Conservation (phyloP, 2,888 invertebrate genomes). For the Cryptus armator region DNA sequence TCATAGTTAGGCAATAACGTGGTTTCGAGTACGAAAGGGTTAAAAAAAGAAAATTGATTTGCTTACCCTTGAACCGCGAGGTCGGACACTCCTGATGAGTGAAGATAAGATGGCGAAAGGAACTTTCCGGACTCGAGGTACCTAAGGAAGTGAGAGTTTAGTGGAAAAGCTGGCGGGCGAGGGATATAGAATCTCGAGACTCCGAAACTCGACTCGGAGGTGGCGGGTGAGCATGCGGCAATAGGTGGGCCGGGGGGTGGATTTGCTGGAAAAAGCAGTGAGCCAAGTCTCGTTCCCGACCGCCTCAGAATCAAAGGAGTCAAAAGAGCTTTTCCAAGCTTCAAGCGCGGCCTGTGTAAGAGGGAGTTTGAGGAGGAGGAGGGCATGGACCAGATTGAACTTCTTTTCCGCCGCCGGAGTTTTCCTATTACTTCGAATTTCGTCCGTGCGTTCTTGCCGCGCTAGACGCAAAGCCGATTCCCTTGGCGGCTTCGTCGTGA, state of each 20-base stretch:
- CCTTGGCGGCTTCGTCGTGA: constrained; percentile 42
- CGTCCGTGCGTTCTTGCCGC: constrained; percentile 67
- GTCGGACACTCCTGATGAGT: constrained; percentile 11
- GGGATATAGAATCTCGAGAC: constrained; percentile 47
- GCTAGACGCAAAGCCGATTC: constrained; percentile 68
- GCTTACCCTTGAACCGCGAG: constrained; percentile 20
- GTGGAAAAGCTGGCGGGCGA: constrained; percentile 29
- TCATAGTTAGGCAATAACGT: no score
- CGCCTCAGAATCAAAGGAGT: constrained; percentile 81
- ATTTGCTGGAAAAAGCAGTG: constrained; percentile 68
- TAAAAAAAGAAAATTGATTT: constrained; percentile 1
- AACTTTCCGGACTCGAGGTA: constrained; percentile 49
- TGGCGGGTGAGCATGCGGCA: constrained; percentile 55
- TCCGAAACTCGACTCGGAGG: constrained; percentile 66
- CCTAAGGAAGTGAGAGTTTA: constrained; percentile 59
- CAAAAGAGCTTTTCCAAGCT: constrained; percentile 81
- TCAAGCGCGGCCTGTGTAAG: constrained; percentile 68
- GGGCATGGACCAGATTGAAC: constrained; percentile 80
- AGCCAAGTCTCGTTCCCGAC: constrained; percentile 65
- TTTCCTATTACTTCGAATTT: constrained; percentile 84
- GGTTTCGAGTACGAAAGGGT: background rate
- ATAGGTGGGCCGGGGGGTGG: constrained; percentile 49
- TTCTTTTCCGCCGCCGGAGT: constrained; percentile 83
- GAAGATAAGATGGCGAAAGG: constrained; percentile 53
- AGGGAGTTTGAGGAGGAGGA: constrained; percentile 32